Percentiles rank a stretch among this genome's conserved stretches.
Conservation (phyloP, 1,140 invertebrate species). For the Pteromalus puparum region DNA sequence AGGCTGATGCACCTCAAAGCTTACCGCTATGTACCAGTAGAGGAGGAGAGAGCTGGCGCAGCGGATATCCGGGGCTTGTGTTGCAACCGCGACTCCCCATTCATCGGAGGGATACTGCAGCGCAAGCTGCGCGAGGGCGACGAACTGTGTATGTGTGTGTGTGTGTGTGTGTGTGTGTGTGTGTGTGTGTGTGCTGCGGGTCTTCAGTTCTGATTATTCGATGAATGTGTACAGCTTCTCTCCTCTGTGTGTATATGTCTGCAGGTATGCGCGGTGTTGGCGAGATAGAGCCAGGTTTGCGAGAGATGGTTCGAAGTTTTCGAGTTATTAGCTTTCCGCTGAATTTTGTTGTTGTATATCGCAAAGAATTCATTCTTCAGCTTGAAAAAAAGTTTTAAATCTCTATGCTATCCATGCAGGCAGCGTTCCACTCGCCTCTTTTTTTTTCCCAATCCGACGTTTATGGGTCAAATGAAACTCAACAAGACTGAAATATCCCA, state of each 20-base stretch:
- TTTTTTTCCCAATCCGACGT: neutral
- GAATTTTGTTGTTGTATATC: neutral
- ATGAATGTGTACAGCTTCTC: neutral
- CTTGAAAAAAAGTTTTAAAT: neutral
- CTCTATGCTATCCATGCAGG: neutral
- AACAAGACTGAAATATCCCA: neutral
- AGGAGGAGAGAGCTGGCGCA: neutral
- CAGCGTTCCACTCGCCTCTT: too few relatives aligned
- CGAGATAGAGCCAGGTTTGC: neutral
- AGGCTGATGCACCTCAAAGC: neutral
- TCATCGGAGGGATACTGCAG: neutral
- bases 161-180: too few relatives aligned
- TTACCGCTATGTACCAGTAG: neutral
- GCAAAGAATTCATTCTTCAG: too few relatives aligned
- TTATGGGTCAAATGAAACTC: neutral
- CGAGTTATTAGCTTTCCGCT: neutral
- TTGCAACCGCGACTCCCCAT: neutral
- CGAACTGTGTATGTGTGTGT: neutral
- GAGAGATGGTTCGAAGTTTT: neutral
- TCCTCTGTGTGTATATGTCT: too few relatives aligned
- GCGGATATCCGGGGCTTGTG: conserved; percentile 13
- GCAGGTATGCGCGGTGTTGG: neutral
- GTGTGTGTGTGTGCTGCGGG: neutral
- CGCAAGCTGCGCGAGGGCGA: neutral
- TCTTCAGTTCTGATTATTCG: conserved; percentile 10